Percentiles rank a stretch among this genome's conserved stretches.
Conservation (phyloP, 2,113 vertebrate genomes). For the Marcusenius ussheri region DNA sequence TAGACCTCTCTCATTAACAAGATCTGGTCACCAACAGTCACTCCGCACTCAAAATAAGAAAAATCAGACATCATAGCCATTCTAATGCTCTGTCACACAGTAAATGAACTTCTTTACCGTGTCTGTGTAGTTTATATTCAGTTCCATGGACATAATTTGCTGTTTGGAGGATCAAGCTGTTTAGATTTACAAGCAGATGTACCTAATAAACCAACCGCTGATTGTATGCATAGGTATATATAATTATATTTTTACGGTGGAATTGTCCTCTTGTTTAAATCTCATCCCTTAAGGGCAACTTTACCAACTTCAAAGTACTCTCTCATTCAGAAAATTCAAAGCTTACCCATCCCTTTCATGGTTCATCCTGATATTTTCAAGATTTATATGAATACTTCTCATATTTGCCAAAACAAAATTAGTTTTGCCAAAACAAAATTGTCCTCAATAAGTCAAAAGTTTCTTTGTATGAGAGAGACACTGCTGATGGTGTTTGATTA, state of each 20-base stretch:
- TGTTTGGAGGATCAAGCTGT: not conserved
- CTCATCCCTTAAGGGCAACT: not conserved
- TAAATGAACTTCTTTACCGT: not conserved
- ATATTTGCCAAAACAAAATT: not conserved
- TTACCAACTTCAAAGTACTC: not conserved
- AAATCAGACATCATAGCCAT: not conserved
- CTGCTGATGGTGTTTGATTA: not conserved
- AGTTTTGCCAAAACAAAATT: not conserved
- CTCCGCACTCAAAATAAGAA: not conserved
- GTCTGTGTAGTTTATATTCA: not conserved
- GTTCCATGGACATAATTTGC: not conserved
- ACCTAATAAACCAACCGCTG: not conserved
- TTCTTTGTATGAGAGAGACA: not conserved
- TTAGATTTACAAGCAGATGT: not conserved
- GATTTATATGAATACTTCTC: not conserved
- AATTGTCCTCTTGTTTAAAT: not conserved
- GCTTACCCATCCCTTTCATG: not conserved
- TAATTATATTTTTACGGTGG: not conserved
- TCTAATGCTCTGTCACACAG: not conserved
- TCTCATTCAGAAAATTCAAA: not conserved
- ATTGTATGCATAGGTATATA: not conserved
- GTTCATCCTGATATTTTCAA: not conserved
- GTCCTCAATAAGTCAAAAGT: not conserved
- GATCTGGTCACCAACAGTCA: not conserved
- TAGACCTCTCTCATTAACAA: not conserved